Evolutionary conservation across 2,113 vertebrate species (phyloP).

Genomic region (Axis porcinus): DNA sequence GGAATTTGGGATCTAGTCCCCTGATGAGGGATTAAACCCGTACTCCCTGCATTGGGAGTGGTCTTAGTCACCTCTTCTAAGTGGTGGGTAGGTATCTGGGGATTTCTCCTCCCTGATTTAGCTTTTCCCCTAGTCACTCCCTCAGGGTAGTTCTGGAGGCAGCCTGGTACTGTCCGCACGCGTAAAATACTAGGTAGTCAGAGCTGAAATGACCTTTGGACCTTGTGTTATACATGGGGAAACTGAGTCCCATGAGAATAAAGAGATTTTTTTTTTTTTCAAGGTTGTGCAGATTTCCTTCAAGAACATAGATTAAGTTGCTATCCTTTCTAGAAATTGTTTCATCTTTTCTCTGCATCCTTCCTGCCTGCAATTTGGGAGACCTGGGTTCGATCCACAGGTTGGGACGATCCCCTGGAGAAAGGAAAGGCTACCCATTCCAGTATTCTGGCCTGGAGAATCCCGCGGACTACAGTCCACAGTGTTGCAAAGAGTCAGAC

Average conservation of each 20-base stretch:
- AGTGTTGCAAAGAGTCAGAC: not conserved
- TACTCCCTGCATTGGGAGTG: not conserved
- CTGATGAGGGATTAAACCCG: not conserved
- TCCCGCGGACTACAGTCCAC: not conserved
- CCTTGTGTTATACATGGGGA: not conserved
- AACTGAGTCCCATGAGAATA: not conserved
- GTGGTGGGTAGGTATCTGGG: too few relatives aligned
- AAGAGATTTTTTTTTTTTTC: not conserved
- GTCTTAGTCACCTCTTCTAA: not conserved
- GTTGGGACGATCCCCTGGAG: not conserved
- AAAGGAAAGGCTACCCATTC: not conserved
- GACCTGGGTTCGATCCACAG: accelerated
- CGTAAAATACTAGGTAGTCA: not conserved
- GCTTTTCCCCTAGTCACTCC: too few relatives aligned
- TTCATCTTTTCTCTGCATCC: not conserved
- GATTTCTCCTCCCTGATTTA: not conserved
- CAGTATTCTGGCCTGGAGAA: not conserved
- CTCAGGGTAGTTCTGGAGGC: not conserved
- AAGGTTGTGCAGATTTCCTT: not conserved
- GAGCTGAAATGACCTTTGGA: not conserved
- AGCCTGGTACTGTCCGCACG: not conserved
- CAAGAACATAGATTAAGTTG: too few relatives aligned
- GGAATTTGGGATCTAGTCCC: not conserved
- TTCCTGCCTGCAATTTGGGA: not conserved
- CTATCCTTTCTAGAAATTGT: not conserved